Conservation (phyloP, 1,140 invertebrate genomes). For the Rhopalosiphum maidis region DNA sequence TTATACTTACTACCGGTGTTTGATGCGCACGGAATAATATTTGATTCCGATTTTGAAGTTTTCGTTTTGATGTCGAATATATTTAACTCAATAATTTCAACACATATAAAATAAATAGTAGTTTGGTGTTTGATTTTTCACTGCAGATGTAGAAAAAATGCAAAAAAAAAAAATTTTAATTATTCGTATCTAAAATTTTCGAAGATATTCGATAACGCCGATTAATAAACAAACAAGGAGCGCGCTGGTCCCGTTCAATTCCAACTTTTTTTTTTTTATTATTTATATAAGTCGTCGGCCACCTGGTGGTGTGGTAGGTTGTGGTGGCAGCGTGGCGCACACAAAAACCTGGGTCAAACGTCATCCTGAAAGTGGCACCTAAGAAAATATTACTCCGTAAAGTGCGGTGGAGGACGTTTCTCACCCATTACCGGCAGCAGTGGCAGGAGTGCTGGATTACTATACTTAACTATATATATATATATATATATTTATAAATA, state of each 20-base stretch:
- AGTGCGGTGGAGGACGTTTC: not conserved
- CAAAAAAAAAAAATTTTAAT: not conserved
- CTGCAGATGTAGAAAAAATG: too few relatives aligned
- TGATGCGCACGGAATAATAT: too few relatives aligned
- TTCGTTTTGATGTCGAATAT: too few relatives aligned
- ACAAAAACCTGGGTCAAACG: not conserved
- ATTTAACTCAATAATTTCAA: too few relatives aligned
- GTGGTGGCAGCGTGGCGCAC: not conserved
- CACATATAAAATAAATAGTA: too few relatives aligned
- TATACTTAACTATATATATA: not conserved
- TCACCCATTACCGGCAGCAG: not conserved
- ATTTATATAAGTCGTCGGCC: not conserved
- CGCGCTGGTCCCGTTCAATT: not conserved
- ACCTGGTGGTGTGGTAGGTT: not conserved
- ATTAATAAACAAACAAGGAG: not conserved
- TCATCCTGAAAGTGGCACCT: conserved; percentile 39
- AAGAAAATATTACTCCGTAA: conserved; percentile 46
- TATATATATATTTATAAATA: not conserved
- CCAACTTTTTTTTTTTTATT: not conserved
- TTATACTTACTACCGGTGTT: too few relatives aligned
- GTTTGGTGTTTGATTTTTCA: too few relatives aligned
- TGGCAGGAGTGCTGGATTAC: not conserved
- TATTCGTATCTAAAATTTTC: not conserved
- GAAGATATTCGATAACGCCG: not conserved
- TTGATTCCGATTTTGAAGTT: too few relatives aligned